These are phyloP conservation scores for Brachionus rotundiformis DNA, from an alignment of 1,140 invertebrate genomes.

Conservation along the genomic window DNA sequence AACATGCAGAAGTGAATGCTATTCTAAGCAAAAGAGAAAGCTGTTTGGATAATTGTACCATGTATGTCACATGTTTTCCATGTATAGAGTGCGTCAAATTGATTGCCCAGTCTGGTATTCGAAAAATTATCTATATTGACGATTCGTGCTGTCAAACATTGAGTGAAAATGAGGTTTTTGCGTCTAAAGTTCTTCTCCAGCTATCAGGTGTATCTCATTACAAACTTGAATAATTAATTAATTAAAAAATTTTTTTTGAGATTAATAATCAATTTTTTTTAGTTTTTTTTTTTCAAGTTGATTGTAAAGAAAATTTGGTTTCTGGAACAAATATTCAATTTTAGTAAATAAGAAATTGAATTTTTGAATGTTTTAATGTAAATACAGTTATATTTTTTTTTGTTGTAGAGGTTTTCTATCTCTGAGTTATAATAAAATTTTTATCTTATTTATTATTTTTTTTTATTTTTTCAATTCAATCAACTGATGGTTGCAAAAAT, in stretches of 20 bases:
- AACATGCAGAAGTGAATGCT: conserved; percentile 95
- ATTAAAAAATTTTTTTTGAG: background rate
- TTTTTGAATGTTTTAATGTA: background rate
- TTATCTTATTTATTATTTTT: background rate
- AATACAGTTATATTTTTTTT: background rate
- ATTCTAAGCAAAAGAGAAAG: conserved; percentile 83
- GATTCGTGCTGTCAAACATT: conserved; percentile 63
- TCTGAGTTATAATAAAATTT: background rate
- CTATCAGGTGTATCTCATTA: conserved; percentile 6
- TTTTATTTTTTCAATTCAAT: background rate
- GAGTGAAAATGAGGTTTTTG: conserved; percentile 34
- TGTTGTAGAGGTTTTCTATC: background rate
- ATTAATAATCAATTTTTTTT: background rate
- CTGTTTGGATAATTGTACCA: conserved; percentile 75
- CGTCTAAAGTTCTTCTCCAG: conserved; percentile 18
- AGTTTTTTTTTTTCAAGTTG: background rate
- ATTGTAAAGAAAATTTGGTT: background rate
- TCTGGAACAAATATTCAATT: background rate
- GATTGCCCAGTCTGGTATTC: conserved; percentile 90
- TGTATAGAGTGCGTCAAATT: conserved; percentile 95
- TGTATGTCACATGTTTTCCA: conserved; percentile 86
- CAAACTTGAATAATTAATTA: conserved; percentile 28
- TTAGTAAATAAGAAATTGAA: background rate
- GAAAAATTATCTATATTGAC: conserved; percentile 75
- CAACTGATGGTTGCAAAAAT: no score